Evolutionary conservation across 2,113 vertebrate genomes (phyloP).

Genomic region (Sula dactylatra): DNA sequence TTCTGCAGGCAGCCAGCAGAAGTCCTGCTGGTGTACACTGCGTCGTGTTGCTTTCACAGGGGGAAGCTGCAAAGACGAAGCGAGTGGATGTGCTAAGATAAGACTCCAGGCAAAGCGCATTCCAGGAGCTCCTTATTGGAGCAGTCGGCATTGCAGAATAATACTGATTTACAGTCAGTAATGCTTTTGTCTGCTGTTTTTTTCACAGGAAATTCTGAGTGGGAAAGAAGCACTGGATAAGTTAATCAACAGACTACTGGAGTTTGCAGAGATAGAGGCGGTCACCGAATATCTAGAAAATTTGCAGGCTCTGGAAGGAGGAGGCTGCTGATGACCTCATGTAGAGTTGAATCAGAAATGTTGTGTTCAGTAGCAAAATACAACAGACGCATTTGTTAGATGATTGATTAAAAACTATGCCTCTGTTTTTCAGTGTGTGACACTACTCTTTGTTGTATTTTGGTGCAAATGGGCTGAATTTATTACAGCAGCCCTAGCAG

Average conservation of each 20-base stretch:
- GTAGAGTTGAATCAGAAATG: background rate
- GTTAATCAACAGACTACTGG: constrained; percentile 79
- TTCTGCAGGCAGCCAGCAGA: background rate
- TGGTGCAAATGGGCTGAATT: background rate
- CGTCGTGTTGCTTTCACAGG: rapidly evolving
- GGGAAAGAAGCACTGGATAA: constrained; percentile 83
- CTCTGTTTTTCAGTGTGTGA: background rate
- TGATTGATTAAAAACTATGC: background rate
- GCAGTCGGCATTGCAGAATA: background rate
- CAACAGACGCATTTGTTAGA: background rate
- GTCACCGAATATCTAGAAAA: constrained; percentile 78
- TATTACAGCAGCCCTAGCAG: background rate
- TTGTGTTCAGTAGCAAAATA: background rate
- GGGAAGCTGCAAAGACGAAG: background rate
- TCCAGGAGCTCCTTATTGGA: background rate
- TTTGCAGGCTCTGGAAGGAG: constrained; percentile 49
- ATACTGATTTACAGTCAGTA: background rate
- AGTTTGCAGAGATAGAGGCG: constrained; percentile 78
- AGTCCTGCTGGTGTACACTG: background rate
- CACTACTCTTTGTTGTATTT: background rate
- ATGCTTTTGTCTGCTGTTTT: background rate
- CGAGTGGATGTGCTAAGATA: background rate
- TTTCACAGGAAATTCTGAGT: constrained; percentile 83
- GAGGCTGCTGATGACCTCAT: background rate
- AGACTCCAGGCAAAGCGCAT: background rate